Evolutionary conservation across 1,140 invertebrate species (phyloP).

Genomic region (Scaptodrosophila lebanonensis): DNA sequence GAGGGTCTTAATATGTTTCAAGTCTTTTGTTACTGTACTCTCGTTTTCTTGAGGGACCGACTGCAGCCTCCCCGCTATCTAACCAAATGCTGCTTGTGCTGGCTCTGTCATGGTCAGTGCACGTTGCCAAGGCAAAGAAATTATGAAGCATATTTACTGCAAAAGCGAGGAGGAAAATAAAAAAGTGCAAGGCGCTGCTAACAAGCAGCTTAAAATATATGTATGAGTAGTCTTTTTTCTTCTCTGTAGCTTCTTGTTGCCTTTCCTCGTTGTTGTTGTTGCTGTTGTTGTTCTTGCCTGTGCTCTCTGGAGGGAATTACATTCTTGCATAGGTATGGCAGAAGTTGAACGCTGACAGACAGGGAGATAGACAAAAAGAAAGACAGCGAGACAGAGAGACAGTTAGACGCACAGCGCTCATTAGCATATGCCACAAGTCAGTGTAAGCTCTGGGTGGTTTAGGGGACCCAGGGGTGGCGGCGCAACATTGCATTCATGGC

Average conservation of each 20-base stretch:
- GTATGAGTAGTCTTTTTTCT: slow-evolving; percentile 14
- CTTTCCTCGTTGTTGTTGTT: background rate
- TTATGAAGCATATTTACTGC: slow-evolving; percentile 63
- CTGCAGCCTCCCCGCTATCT: slow-evolving; percentile 40
- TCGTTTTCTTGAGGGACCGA: slow-evolving; percentile 33
- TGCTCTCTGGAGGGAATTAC: slow-evolving; percentile 2
- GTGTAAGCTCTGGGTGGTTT: slow-evolving; percentile 45
- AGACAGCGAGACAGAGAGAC: background rate
- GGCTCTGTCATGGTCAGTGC: slow-evolving; percentile 38
- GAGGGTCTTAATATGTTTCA: no score
- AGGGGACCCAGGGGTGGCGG: slow-evolving; percentile 20
- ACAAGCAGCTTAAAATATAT: slow-evolving; percentile 65
- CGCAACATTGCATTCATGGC: no score
- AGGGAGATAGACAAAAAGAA: no score
- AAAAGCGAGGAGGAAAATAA: slow-evolving; percentile 48
- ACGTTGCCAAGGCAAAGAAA: slow-evolving; percentile 19
- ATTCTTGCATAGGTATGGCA: background rate
- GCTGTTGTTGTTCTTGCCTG: background rate
- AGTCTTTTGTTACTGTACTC: slow-evolving; percentile 53
- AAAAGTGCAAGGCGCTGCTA: slow-evolving; percentile 47
- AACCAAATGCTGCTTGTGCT: slow-evolving; percentile 27
- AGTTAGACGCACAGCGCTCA: slow-evolving; percentile 48
- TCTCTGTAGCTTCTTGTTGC: background rate
- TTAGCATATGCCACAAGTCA: slow-evolving; percentile 69
- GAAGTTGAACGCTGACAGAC: background rate